Percentiles rank a stretch among this genome's conserved stretches.
Evolutionary conservation across 2,113 vertebrate genomes (phyloP).

Genomic region (Theristicus caerulescens): DNA sequence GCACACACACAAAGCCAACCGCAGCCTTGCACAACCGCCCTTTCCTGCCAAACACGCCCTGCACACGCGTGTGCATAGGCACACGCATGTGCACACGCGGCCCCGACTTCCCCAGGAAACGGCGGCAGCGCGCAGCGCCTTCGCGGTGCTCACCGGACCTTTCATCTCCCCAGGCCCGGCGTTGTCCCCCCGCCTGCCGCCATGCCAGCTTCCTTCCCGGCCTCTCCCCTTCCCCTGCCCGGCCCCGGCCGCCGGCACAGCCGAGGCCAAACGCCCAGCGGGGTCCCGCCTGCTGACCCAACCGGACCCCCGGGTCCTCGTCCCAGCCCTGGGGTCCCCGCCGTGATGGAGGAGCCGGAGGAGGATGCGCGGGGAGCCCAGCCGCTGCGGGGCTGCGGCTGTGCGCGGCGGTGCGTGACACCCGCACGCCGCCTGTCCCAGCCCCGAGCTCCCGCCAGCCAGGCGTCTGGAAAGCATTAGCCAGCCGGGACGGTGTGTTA

Average conservation of each 20-base stretch:
- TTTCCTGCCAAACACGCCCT: background rate
- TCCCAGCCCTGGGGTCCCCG: background rate
- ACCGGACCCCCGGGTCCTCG: background rate
- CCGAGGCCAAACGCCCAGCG: background rate
- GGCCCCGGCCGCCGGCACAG: background rate
- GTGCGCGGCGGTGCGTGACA: background rate
- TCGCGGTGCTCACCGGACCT: background rate
- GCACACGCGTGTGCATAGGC: background rate
- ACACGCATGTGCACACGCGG: background rate
- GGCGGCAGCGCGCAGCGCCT: background rate
- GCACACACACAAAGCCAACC: background rate
- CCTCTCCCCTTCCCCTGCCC: background rate
- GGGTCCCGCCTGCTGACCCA: background rate
- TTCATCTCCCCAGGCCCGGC: background rate
- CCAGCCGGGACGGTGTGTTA: background rate
- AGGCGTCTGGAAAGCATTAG: background rate
- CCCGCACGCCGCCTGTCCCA: background rate
- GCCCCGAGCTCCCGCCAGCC: accelerated
- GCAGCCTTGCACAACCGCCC: background rate
- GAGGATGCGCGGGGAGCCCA: background rate
- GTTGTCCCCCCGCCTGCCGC: background rate
- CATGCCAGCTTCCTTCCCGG: background rate
- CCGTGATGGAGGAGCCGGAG: background rate
- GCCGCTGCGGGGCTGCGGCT: background rate
- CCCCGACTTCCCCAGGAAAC: background rate